A percentile compares a stretch with the other conserved stretches of the same genome.
These are phyloP conservation scores for Nematopogon swammerdamellus DNA, from an alignment of 2,888 invertebrate genomes.

Conservation along the genomic window DNA sequence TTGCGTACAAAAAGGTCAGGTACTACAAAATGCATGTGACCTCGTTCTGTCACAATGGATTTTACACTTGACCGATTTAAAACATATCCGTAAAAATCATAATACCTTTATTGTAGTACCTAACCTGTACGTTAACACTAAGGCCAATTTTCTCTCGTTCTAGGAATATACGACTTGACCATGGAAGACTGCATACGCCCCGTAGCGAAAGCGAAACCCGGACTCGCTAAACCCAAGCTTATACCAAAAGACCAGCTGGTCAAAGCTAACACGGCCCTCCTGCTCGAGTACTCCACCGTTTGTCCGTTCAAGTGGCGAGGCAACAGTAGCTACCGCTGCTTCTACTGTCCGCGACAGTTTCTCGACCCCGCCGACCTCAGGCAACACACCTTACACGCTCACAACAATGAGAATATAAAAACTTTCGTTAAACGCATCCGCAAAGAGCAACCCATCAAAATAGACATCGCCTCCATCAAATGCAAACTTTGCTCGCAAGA, in stretches of 20 bases:
- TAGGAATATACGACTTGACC: not conserved
- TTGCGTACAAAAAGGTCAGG: no score
- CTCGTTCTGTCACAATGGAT: no score
- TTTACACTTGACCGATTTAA: no score
- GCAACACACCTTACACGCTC: slow-evolving; percentile 14
- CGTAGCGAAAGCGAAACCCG: not conserved
- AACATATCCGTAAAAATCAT: no score
- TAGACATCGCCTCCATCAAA: slow-evolving; percentile 36
- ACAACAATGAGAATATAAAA: not conserved
- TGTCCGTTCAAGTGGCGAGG: slow-evolving; percentile 26
- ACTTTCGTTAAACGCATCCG: slow-evolving; percentile 11
- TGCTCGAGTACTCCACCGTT: slow-evolving; percentile 21
- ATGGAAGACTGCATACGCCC: not conserved
- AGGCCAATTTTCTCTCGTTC: not conserved
- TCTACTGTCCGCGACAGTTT: slow-evolving; percentile 21
- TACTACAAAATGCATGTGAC: no score
- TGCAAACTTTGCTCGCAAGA: slow-evolving; percentile 33
- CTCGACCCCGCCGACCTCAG: slow-evolving; percentile 19
- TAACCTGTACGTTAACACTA: not conserved
- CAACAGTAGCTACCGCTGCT: slow-evolving; percentile 21
- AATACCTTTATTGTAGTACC: no score
- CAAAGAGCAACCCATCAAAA: slow-evolving; percentile 25
- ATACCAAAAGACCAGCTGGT: not conserved
- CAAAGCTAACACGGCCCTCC: not conserved
- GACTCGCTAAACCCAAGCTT: not conserved